Conservation (phyloP, 2,888 invertebrate species). For the Latrodectus elegans region DNA sequence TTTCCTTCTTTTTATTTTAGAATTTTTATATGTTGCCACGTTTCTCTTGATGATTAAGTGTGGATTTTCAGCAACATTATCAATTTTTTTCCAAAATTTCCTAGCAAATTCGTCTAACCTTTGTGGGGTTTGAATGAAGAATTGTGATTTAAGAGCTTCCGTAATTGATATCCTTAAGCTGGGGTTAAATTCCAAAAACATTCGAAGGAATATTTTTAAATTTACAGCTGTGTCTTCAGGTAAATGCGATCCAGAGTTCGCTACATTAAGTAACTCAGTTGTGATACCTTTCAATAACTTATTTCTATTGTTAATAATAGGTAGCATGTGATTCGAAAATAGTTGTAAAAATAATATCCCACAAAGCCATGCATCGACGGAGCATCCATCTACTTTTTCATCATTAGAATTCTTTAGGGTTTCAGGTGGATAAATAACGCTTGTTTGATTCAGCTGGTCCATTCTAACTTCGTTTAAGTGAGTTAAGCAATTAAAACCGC, state of each 20-base stretch:
- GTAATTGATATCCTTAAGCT: background rate
- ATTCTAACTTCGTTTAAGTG: background rate
- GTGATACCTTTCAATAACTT: conserved; percentile 4
- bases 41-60: too few species aligned
- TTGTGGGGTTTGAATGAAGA: background rate
- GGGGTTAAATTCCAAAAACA: conserved; percentile 22
- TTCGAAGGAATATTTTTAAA: conserved; percentile 23
- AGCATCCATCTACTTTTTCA: background rate
- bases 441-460: too few species aligned
- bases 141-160: background rate
- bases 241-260: conserved; percentile 28
- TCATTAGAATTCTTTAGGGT: background rate
- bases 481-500: conserved; percentile 17
- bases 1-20: too few species aligned
- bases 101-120: conserved; percentile 37
- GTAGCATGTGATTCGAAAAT: conserved; percentile 28
- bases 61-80: too few species aligned
- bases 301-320: background rate
- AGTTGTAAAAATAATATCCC: conserved; percentile 26
- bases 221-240: background rate
- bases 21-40: too few species aligned
- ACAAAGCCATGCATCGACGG: conserved; percentile 34
- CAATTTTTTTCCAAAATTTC: conserved; percentile 24
- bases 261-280: background rate
- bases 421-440: conserved; percentile 16